phyloP scores from a whole-genome alignment of 2,113 vertebrate species.

The Cyanistes caeruleus region DNA sequence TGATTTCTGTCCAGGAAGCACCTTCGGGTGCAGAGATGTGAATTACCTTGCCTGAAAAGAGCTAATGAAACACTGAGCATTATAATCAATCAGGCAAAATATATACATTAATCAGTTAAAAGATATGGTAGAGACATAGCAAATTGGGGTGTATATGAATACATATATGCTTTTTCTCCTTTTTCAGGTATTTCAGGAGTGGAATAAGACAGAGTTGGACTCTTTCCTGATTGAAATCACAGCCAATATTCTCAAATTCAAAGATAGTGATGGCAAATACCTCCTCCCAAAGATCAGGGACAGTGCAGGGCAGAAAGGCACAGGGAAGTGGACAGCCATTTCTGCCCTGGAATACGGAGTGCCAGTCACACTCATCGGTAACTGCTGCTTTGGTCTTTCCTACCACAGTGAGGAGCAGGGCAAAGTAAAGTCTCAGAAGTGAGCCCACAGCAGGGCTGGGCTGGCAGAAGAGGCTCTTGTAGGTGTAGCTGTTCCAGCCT shows the following conservation, averaged over 20 bases:
- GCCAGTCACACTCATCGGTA: slow-evolving; percentile 96
- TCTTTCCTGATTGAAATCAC: slow-evolving; percentile 99
- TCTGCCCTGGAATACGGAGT: slow-evolving; percentile 92
- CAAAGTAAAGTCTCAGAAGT: neutral
- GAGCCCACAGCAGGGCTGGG: neutral
- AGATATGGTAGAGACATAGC: neutral
- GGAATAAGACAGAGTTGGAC: slow-evolving; percentile 97
- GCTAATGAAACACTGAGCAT: neutral
- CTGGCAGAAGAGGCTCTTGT: neutral
- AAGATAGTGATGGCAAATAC: slow-evolving; percentile 80
- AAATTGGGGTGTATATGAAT: neutral
- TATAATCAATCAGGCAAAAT: neutral
- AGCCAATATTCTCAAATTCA: slow-evolving; percentile 90
- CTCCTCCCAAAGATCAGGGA: slow-evolving; percentile 94
- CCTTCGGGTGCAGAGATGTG: neutral
- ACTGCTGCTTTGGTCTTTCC: neutral
- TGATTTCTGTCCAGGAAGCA: neutral
- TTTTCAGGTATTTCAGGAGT: slow-evolving; percentile 82
- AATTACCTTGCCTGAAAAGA: neutral
- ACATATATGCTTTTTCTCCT: neutral
- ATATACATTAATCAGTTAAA: neutral
- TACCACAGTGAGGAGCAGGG: neutral
- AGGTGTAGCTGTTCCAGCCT: neutral
- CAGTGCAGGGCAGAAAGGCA: slow-evolving; percentile 95
- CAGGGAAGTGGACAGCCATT: slow-evolving; percentile 97